phyloP scores from a whole-genome alignment of 2,797 vertebrate genomes.

The Cacajao melanocephalus region DNA sequence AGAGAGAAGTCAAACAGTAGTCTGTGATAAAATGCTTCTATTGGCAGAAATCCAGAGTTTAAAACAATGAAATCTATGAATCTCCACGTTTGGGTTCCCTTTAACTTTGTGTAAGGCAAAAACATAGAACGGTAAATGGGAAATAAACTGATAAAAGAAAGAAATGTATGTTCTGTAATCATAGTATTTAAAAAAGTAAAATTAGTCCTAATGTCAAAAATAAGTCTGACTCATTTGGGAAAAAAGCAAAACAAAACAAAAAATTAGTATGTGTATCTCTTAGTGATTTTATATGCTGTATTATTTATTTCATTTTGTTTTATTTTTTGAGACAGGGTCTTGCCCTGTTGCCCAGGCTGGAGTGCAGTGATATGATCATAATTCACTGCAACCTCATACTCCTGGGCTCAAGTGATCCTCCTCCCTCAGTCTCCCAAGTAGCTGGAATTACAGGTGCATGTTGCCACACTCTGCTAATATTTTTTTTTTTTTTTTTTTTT shows the following conservation, averaged over 20 bases:
- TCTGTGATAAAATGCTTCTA: background rate
- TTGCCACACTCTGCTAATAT: background rate
- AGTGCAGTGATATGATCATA: background rate
- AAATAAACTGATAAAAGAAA: slow-evolving; percentile 29
- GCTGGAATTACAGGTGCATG: background rate
- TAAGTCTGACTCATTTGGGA: background rate
- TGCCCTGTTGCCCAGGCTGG: background rate
- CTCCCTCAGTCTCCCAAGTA: background rate
- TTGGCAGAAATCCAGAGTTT: background rate
- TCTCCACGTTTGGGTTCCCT: background rate
- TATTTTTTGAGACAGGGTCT: background rate
- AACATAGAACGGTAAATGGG: background rate
- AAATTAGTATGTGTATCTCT: background rate
- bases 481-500: no score
- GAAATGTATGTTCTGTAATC: background rate
- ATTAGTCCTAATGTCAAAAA: background rate
- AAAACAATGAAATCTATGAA: background rate
- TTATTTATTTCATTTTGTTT: background rate
- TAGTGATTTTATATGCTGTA: background rate
- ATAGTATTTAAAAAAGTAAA: background rate
- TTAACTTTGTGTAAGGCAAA: background rate
- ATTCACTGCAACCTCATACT: background rate
- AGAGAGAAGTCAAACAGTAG: background rate
- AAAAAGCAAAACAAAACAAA: background rate
- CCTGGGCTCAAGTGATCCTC: background rate